Percentiles rank a stretch among this genome's conserved stretches.
These are phyloP conservation scores for Zaprionus vittiger DNA, from an alignment of 1,140 invertebrate species.

Conservation along the genomic window DNA sequence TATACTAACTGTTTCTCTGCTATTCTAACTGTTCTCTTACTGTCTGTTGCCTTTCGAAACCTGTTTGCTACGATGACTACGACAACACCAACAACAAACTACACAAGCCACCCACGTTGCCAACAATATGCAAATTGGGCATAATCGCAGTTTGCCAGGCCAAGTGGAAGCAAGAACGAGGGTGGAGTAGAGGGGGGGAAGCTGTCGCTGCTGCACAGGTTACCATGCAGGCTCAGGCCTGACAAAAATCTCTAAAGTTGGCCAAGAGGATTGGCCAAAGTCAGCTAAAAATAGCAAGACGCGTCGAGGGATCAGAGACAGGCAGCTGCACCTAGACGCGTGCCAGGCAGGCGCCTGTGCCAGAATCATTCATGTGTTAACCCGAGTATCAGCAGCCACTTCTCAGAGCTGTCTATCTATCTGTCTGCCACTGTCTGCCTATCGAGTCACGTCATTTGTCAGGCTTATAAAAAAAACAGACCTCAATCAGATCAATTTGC, in stretches of 20 bases:
- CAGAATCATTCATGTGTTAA: slow-evolving; percentile 30
- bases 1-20: background rate
- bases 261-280: slow-evolving; percentile 26
- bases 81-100: background rate
- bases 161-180: slow-evolving; percentile 8
- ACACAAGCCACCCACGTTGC: slow-evolving; percentile 5
- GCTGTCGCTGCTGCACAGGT: slow-evolving; percentile 11
- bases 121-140: slow-evolving; percentile 30
- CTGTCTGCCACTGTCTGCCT: background rate
- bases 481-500: slow-evolving; percentile 30
- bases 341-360: slow-evolving; percentile 18
- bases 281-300: slow-evolving; percentile 38
- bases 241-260: slow-evolving; percentile 36
- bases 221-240: slow-evolving; percentile 7
- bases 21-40: background rate
- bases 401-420: slow-evolving; percentile 2
- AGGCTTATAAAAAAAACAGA: slow-evolving; percentile 23
- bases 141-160: slow-evolving; percentile 29
- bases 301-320: background rate
- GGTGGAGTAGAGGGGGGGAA: too few species aligned
- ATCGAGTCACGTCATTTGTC: slow-evolving; percentile 32
- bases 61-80: slow-evolving; percentile 3
- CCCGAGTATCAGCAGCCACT: slow-evolving; percentile 22
- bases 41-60: background rate
- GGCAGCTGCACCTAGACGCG: background rate